Base-by-base conservation (phyloP, 2,888 invertebrate genomes). In the Ecdyonurus torrentis region DNA sequence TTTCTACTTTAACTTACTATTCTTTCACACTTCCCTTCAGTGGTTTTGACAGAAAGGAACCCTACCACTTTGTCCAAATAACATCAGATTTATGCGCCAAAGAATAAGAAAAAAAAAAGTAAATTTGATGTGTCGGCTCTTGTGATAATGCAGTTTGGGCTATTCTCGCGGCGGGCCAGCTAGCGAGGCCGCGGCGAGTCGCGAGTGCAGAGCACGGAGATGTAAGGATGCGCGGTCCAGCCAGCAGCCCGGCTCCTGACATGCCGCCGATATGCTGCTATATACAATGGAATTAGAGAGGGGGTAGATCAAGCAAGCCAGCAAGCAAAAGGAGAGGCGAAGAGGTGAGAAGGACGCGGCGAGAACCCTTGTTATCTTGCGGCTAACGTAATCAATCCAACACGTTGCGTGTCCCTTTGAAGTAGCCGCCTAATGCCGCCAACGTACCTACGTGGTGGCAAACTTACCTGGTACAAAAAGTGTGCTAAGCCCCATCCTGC, bases 301-400 rank as follows among this genome's bases (percentile, higher is more conserved):
- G 10, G 50, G 10, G 50, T 18, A 18, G 50, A 50, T 50, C 7
- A 50, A 50, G 18, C 7, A 50, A n/a, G n/a, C n/a, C n/a, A n/a
- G n/a, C n/a, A n/a, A n/a, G n/a, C n/a, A n/a, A n/a, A n/a, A 55
- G 55, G 22, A 10, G 15, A 55, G 55, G 22, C n/a, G 15, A 7
- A 22, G 55, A 7, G 55, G 55, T 7, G 20, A 7, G 55, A 18
- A 20, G 20, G 37, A 37, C 5, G 55, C 55, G 55, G 55, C 55
- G 55, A 55, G 55, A 55, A 20, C 19, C 19, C 55, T 55, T 55
- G 55, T 55, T 55, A 55, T 55, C 55, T 55, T 55, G 55, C 7
- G 55, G 55, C 55, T 55, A 55, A 55, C 55, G 55, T 55, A 55
- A 55, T 55, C 55, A 55, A 55, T 55, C 55, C 55, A 55, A 55